Evolutionary conservation across 2,113 vertebrate species (phyloP).

Genomic region (Dryoscopus gambensis): DNA sequence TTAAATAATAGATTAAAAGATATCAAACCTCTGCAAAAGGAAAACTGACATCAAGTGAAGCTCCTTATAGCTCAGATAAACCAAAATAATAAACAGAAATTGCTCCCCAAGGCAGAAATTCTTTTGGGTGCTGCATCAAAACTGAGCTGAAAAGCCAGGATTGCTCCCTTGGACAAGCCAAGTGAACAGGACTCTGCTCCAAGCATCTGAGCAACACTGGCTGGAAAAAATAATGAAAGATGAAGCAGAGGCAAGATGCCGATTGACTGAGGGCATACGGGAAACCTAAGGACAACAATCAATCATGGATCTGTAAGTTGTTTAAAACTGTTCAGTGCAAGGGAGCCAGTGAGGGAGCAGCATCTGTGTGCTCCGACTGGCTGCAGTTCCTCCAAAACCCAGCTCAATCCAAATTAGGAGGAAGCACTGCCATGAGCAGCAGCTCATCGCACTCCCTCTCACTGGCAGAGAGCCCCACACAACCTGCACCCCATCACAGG

Average conservation of each 20-base stretch:
- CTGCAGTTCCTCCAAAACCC: not conserved
- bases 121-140: not conserved
- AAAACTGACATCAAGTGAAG: not conserved
- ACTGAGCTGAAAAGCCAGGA: not conserved
- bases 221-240: not conserved
- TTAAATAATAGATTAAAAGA: not conserved
- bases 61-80: not conserved
- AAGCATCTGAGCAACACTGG: not conserved
- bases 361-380: not conserved
- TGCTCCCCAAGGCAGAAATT: not conserved
- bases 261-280: constrained; percentile 25
- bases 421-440: not conserved
- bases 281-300: constrained; percentile 12
- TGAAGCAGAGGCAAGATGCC: not conserved
- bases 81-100: not conserved
- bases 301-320: not conserved
- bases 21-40: not conserved
- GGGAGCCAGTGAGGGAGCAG: not conserved
- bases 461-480: not conserved
- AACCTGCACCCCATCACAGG: fast-evolving
- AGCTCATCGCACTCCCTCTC: fast-evolving
- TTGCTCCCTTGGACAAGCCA: fast-evolving
- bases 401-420: not conserved
- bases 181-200: not conserved
- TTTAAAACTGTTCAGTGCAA: not conserved